Evolutionary conservation across 2,797 vertebrate species (phyloP).

Genomic region (Aldrovandia affinis): DNA sequence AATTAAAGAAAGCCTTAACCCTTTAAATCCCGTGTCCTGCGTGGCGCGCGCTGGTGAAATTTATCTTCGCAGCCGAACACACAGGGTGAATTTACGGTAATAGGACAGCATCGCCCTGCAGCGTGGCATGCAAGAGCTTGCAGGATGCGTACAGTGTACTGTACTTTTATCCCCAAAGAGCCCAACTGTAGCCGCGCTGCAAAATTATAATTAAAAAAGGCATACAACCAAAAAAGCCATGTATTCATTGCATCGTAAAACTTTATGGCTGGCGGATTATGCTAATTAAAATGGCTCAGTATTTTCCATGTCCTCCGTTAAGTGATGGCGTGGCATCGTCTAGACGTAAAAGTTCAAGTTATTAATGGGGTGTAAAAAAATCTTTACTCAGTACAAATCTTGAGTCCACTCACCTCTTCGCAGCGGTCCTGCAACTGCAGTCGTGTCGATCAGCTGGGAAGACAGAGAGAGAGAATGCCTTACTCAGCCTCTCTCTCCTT

Average conservation of each 20-base stretch:
- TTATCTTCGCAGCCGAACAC: not conserved
- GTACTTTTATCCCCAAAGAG: not conserved
- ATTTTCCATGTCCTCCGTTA: not conserved
- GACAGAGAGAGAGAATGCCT: conserved; percentile 1
- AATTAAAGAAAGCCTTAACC: not conserved
- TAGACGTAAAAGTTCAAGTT: not conserved
- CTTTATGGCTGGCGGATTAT: not conserved
- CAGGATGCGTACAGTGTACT: no score
- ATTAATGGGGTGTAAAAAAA: not conserved
- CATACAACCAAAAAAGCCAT: not conserved
- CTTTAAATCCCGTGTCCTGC: not conserved
- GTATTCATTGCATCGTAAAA: not conserved
- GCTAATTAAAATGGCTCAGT: not conserved
- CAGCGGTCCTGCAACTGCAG: not conserved
- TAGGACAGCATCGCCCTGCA: not conserved
- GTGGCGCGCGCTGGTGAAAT: not conserved
- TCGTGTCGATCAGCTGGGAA: conserved; percentile 42
- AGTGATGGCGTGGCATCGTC: conserved; percentile 13
- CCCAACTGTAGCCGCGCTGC: not conserved
- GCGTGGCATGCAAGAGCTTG: conserved; percentile 3
- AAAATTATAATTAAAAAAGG: not conserved
- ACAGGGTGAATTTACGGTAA: not conserved
- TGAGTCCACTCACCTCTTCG: conserved; percentile 59
- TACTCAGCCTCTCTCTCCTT: not conserved
- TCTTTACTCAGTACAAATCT: not conserved